Evolutionary conservation across 2,113 vertebrate species (phyloP).

Genomic region (Pica pica): DNA sequence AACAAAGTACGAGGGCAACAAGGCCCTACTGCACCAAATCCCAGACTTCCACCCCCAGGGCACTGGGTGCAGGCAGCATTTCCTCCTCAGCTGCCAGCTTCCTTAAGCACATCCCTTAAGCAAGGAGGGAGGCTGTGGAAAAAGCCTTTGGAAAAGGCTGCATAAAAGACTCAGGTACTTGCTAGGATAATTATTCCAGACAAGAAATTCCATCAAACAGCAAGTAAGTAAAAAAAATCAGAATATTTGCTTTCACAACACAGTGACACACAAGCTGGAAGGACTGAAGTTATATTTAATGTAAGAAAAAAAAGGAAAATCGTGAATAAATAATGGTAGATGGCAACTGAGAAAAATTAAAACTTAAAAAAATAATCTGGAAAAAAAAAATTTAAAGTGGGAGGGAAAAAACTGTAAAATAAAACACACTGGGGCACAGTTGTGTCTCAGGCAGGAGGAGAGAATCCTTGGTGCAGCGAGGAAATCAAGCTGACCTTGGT

Average conservation of each 20-base stretch:
- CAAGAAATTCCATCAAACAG: neutral
- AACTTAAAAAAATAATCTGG: neutral
- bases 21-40: neutral
- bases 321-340: neutral
- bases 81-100: neutral
- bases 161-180: neutral
- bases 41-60: neutral
- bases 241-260: neutral
- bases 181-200: neutral
- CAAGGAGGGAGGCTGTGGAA: neutral
- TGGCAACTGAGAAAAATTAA: neutral
- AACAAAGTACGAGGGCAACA: neutral
- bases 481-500: neutral
- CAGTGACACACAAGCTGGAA: neutral
- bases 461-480: neutral
- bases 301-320: neutral
- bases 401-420: neutral
- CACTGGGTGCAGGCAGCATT: neutral
- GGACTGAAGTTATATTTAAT: neutral
- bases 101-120: neutral
- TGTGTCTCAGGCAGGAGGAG: neutral
- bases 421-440: neutral
- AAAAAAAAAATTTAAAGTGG: neutral
- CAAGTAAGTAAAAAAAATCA: neutral
- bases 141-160: neutral